Base-by-base conservation (phyloP, 1,140 invertebrate species). In the Macrobrachium rosenbergii region DNA sequence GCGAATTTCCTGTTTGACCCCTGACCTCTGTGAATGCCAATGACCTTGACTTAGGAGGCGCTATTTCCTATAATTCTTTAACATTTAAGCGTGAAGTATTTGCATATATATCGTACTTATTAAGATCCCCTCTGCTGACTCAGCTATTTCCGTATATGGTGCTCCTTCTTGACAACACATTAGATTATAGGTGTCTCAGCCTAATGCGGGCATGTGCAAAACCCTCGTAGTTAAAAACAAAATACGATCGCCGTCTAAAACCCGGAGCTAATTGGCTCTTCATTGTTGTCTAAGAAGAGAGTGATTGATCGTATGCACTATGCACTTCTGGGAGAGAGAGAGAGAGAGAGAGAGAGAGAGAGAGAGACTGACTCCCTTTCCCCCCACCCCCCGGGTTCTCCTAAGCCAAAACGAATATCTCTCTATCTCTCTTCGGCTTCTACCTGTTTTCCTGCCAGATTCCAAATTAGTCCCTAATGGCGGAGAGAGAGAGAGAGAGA, bases 351-450 rank as follows among this genome's bases (percentile, higher is more conserved):
- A 72, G 67, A 72, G 67, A 72, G 67, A 72, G 67, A 72, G 67
- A 72, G 67, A 72, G 67, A 72, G 67, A 72, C 5, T 2, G 67
- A 11, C 6, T 12, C 23, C 16, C 3, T n/a, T 23, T 7, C 37
- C 52, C 21, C 72, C n/a, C 5, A 21, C 72, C 8, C 37, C 52
- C 21, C 28, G 52, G 7, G 16, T 59, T 5, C 21, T 6, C 11
- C 14, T 5, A 5, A 43, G 12, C 21, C 43, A 2, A 8, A 19
- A 28, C 37, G 5, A 76, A 76, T 19, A 23, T 64, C 59, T 81
- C 79, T 63, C 79, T 81, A 59, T 81, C 79, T 81, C 79, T 81
- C 79, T 81, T 60, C 64, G 59, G 63, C 79, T 59, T n/a, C 23
- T 81, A 19, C 37, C 60, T 81, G 17, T 59, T 10, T 81, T 21